Evolutionary conservation across 2,797 vertebrate species (phyloP), one percentile per base, ranked within the genome.

Genomic region (Alexandromys oeconomus): DNA sequence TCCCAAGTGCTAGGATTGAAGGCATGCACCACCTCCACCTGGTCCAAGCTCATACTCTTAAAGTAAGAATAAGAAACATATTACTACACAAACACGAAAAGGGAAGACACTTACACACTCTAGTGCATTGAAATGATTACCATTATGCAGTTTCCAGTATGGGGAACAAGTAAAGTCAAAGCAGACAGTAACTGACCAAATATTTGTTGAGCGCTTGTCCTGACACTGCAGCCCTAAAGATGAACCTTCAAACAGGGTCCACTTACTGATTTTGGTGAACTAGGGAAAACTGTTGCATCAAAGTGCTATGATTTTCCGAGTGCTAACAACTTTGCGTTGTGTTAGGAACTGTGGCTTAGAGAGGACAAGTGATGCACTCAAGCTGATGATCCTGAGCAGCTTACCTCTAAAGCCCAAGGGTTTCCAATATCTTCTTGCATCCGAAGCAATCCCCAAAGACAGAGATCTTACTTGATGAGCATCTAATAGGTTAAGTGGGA

Each of bases 41-140:
- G n/a, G 69, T 40, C 7, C 27, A 89, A 80, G 13, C 59, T 82
- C 27, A 17, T 31, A 27, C 31, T 29, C 17, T 63, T 82, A 87
- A 93, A 67, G 27, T 43, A 63, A 87, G 94, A 14, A 19, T 71
- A 76, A 87, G 84, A 90, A 76, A 80, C 46, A 81, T 94, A 51
- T 6, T n/a, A 31, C 88, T 95, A 93, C 31, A 90, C 54, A 63
- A 91, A 91, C 89, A 87, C 43, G 46, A 59, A 67, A 78, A 3
- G 13, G 1, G 54, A 40, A 91, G 34, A 48, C 27, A 63, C n/a
- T 59, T 43, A 91, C 57, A 82, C 10, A 17, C 59, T 76, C 15
- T 10, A 57, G 6, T 78, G 19, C 73, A 37, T 87, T 80, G 51
- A 46, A 71, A 82, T 67, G 73, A 71, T 87, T 78, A n/a, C 40